These are phyloP conservation scores for Chalcis sispes DNA, from an alignment of 2,888 invertebrate species.

Conservation along the genomic window DNA sequence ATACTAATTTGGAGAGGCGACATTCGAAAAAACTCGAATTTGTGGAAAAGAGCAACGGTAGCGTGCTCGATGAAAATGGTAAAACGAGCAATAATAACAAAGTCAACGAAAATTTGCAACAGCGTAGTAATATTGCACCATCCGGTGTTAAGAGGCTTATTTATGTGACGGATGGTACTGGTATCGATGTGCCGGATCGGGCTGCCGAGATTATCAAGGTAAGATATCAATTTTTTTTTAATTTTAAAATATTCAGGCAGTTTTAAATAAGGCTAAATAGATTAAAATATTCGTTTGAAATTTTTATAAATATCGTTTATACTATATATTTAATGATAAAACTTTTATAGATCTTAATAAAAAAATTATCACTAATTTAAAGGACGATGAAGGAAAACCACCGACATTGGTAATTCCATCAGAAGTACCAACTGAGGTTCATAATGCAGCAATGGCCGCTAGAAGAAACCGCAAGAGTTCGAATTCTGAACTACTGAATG, in stretches of 20 bases:
- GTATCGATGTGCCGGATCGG: constrained; percentile 62
- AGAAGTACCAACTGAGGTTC: constrained; percentile 84
- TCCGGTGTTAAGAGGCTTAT: constrained; percentile 69
- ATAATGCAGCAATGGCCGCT: constrained; percentile 85
- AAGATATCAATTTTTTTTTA: neutral
- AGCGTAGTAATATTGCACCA: constrained; percentile 27
- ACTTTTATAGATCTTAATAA: neutral
- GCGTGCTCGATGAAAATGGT: neutral
- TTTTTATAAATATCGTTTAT: too few relatives aligned
- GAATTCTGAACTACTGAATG: constrained; percentile 64
- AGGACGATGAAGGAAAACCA: constrained; percentile 72
- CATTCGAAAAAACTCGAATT: constrained; percentile 69
- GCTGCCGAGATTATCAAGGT: constrained; percentile 61
- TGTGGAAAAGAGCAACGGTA: constrained; percentile 59
- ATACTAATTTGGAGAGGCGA: constrained; percentile 73
- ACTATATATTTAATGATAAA: too few relatives aligned
- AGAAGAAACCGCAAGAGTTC: constrained; percentile 81
- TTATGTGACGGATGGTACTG: constrained; percentile 56
- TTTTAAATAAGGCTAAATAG: too few relatives aligned
- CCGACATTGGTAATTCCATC: constrained; percentile 79
- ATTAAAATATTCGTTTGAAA: too few relatives aligned
- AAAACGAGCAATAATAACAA: neutral
- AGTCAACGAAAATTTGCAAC: constrained; percentile 59
- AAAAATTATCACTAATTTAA: constrained; percentile 71
- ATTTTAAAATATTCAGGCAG: too few relatives aligned